Percentiles rank a stretch among this genome's conserved stretches.
Conservation (phyloP, 1,140 invertebrate genomes). For the Aphelenchoides besseyi region DNA sequence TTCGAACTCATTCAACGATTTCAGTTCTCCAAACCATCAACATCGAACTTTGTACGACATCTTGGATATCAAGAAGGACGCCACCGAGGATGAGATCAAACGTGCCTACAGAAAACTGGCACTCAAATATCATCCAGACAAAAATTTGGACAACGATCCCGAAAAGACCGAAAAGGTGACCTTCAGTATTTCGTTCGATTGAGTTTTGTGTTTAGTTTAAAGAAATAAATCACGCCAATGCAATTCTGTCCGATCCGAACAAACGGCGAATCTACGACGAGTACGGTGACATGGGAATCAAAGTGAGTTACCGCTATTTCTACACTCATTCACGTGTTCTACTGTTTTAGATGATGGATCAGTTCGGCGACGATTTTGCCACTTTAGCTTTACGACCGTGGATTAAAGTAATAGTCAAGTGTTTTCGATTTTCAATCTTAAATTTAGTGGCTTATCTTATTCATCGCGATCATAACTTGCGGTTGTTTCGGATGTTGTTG, state of each 20-base stretch:
- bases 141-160: conserved; percentile 70
- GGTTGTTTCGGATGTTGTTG: conserved; percentile 58
- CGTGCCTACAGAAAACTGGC: conserved; percentile 90
- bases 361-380: conserved; percentile 67
- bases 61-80: conserved; percentile 73
- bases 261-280: conserved; percentile 65
- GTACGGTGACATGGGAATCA: conserved; percentile 66
- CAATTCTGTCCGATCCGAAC: conserved; percentile 64
- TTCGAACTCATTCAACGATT: too few species aligned
- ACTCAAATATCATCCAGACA: conserved; percentile 92
- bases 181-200: conserved; percentile 6
- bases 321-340: neutral
- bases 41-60: conserved; percentile 75
- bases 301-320: conserved; percentile 39
- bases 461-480: conserved; percentile 42
- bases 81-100: conserved; percentile 88
- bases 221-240: conserved; percentile 66
- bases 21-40: too few species aligned
- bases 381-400: conserved; percentile 63
- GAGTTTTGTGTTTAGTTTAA: conserved; percentile 64
- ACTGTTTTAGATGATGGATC: conserved; percentile 63
- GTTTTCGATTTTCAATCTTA: conserved; percentile 20
- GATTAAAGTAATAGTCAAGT: conserved; percentile 49
- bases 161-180: conserved; percentile 51
- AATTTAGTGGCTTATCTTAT: conserved; percentile 53